Evolutionary conservation across 1,140 invertebrate species (phyloP).

Genomic region (Hycleus phaleratus): DNA sequence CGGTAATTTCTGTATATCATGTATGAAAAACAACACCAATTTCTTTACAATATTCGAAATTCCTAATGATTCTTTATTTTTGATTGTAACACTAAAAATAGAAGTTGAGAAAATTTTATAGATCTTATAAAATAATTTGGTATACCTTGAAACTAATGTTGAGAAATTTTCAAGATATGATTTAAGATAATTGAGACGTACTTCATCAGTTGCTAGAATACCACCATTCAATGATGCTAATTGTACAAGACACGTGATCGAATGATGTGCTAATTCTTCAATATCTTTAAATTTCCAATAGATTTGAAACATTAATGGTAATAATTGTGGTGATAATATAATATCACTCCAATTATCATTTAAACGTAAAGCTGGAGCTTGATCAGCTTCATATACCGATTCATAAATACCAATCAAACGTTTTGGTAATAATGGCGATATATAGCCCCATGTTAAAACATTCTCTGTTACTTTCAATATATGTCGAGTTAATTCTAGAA

Average conservation of each 20-base stretch:
- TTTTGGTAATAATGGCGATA: constrained; percentile 51
- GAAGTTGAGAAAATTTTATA: background rate
- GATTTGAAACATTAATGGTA: constrained; percentile 74
- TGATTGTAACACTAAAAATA: constrained; percentile 48
- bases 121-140: no score
- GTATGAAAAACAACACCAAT: constrained; percentile 56
- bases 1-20: constrained; percentile 44
- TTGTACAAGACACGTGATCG: constrained; percentile 73
- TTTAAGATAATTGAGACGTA: constrained; percentile 60
- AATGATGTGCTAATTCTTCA: constrained; percentile 65
- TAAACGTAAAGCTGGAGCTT: constrained; percentile 55
- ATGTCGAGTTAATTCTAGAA: constrained; percentile 29
- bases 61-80: constrained; percentile 55
- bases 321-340: constrained; percentile 62
- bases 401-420: constrained; percentile 65
- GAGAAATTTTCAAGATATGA: constrained; percentile 64
- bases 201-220: constrained; percentile 52
- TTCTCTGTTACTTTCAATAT: constrained; percentile 35
- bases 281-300: constrained; percentile 73
- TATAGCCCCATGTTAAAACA: constrained; percentile 36
- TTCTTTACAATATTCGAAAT: constrained; percentile 60
- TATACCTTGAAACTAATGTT: constrained; percentile 51
- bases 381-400: constrained; percentile 58
- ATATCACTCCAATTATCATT: constrained; percentile 63
- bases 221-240: constrained; percentile 68